A percentile compares a stretch with the other conserved stretches of the same genome.
Evolutionary conservation across 2,113 vertebrate species (phyloP).

Genomic region (Fulmarus glacialis): DNA sequence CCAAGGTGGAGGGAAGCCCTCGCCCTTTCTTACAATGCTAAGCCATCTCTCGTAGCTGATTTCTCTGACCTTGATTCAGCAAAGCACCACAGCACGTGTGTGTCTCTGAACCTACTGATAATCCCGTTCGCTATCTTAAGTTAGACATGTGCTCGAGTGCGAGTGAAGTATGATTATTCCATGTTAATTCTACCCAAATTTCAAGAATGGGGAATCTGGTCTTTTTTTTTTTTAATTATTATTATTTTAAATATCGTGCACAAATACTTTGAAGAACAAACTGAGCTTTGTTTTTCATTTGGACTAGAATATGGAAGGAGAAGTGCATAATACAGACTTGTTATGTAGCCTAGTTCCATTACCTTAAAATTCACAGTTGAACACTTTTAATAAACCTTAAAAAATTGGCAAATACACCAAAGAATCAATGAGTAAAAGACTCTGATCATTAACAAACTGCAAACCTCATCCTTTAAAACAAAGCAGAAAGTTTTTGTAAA

Average conservation of each 20-base stretch:
- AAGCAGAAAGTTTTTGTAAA: conserved; percentile 85
- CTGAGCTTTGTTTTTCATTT: conserved; percentile 24
- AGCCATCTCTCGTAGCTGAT: conserved; percentile 6
- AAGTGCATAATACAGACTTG: conserved; percentile 11
- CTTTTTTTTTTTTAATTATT: background rate
- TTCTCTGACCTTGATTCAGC: background rate
- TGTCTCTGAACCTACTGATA: background rate
- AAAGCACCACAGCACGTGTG: background rate
- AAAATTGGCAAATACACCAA: conserved; percentile 80
- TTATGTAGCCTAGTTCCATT: conserved; percentile 51
- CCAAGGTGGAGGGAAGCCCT: background rate
- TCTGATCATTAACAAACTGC: conserved; percentile 76
- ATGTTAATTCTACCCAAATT: background rate
- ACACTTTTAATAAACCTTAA: conserved; percentile 63
- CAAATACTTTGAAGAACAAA: conserved; percentile 2
- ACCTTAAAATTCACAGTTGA: conserved; percentile 66
- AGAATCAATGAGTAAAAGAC: conserved; percentile 78
- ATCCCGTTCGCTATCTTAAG: background rate
- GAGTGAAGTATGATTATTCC: background rate
- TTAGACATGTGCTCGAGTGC: background rate
- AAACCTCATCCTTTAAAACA: conserved; percentile 80
- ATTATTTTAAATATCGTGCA: conserved; percentile 1
- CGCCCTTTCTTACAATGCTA: background rate
- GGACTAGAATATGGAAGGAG: conserved; percentile 19
- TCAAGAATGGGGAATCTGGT: background rate